These are phyloP conservation scores for Mesembrinibis cayennensis DNA, from an alignment of 2,113 vertebrate species.

Conservation along the genomic window DNA sequence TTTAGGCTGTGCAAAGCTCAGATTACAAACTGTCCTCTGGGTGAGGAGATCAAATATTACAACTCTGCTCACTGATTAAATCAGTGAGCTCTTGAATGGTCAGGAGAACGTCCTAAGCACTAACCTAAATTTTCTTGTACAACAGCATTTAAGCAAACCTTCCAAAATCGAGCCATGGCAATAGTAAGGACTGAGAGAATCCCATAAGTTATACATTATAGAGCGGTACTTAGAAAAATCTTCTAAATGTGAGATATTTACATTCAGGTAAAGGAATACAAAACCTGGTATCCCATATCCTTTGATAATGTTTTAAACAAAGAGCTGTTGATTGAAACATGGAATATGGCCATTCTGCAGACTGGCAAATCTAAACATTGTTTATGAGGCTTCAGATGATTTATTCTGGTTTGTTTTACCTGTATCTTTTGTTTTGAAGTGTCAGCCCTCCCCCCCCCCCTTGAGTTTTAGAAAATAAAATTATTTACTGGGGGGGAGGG, in stretches of 20 bases:
- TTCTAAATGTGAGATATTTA: not conserved
- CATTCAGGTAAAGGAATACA: not conserved
- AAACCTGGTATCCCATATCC: not conserved
- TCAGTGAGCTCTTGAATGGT: not conserved
- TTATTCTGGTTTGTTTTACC: not conserved
- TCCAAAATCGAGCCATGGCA: not conserved
- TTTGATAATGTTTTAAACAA: not conserved
- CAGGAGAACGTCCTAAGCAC: not conserved
- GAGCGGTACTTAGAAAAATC: not conserved
- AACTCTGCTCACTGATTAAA: not conserved
- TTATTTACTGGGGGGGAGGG: not conserved
- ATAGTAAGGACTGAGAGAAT: not conserved
- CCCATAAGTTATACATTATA: not conserved
- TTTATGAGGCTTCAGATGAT: not conserved
- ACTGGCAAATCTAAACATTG: not conserved
- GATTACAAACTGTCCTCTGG: not conserved
- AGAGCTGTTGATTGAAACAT: not conserved
- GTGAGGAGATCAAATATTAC: not conserved
- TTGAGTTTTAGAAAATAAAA: not conserved
- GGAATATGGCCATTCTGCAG: not conserved
- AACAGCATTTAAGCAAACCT: not conserved
- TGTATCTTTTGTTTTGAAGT: not conserved
- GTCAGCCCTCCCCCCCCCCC: accelerated
- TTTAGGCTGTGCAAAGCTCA: not conserved
- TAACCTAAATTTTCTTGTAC: not conserved